Base-by-base conservation (phyloP, 2,113 vertebrate genomes). In the Catharus bicknelli region DNA sequence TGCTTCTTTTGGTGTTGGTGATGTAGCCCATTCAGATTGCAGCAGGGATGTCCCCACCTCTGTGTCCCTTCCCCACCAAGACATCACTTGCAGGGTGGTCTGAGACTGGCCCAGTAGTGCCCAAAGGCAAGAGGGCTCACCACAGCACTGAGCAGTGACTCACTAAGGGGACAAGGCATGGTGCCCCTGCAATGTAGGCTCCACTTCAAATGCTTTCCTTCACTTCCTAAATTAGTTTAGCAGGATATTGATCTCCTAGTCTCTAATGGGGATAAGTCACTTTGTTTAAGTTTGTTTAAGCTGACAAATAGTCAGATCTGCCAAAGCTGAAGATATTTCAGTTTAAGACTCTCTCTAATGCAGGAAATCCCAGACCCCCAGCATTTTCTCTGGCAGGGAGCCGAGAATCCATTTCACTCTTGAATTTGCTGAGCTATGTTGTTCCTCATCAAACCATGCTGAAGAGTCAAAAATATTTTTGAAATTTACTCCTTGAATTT, bases 321-420 rank as follows among this genome's bases (percentile, higher is more conserved):
- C 83, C 87, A 87, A 83, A 88, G 83, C 76, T 86, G 50, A 78
- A 81, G 83, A 73, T 80, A 92, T 81, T 94, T 96, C 87, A 77
- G 63, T 93, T 87, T 93, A 94, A 96, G 77, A 93, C 83, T 88
- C 67, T 91, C 78, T 95, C 38, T 86, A 88, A 95, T 23, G 34
- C 67, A 90, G 53, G 92, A 97, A 96, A 95, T 91, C 95, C 92
- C 95, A 96, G 90, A 95, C 93, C 94, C 84, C 85, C 54, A 90
- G 61, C 83, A 54, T 91, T 95, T 94, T 74, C 54, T 89, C 88
- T 96, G 92, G 84, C 67, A 74, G 32, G 62, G 43, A 95, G 85
- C 87, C 55, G 2, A 95, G 75, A 93, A 95, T 81, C 43, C 25
- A 32, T 66, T 94, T 76, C 1, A 7, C 57, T 83, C 51, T 67